phyloP scores from a whole-genome alignment of 2,113 vertebrate species.

The Etheostoma cragini region DNA sequence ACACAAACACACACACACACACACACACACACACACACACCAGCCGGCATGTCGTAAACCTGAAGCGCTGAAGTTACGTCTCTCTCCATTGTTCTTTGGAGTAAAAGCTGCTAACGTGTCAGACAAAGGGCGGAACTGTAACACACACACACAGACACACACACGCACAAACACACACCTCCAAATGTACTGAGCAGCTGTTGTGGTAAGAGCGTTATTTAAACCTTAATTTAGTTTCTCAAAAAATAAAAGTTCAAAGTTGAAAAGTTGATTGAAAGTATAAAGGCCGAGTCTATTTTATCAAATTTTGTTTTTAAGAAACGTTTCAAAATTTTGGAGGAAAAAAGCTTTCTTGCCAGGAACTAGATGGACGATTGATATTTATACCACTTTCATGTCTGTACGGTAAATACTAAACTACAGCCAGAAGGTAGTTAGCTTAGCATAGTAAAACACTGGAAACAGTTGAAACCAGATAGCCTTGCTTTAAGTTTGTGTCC shows the following conservation, averaged over 20 bases:
- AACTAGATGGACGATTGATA: background rate
- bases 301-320: background rate
- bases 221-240: background rate
- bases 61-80: slow-evolving; percentile 63
- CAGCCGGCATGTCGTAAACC: slow-evolving; percentile 55
- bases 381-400: background rate
- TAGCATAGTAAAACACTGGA: background rate
- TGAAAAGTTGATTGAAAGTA: background rate
- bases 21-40: slow-evolving; percentile 15
- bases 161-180: background rate
- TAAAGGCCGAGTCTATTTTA: background rate
- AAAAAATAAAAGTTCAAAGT: too few relatives aligned
- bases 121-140: slow-evolving; percentile 81
- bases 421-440: background rate
- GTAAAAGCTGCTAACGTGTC: slow-evolving; percentile 78
- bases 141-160: slow-evolving; percentile 26
- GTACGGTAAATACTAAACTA: background rate
- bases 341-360: background rate
- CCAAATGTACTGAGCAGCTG: slow-evolving; percentile 56
- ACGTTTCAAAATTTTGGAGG: background rate
- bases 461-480: background rate
- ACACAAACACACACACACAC: slow-evolving; percentile 22
- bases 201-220: background rate
- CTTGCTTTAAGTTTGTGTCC: background rate
- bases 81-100: slow-evolving; percentile 77